Base-by-base conservation (phyloP, 2,888 invertebrate species). In the Dichetophora obliterata region DNA sequence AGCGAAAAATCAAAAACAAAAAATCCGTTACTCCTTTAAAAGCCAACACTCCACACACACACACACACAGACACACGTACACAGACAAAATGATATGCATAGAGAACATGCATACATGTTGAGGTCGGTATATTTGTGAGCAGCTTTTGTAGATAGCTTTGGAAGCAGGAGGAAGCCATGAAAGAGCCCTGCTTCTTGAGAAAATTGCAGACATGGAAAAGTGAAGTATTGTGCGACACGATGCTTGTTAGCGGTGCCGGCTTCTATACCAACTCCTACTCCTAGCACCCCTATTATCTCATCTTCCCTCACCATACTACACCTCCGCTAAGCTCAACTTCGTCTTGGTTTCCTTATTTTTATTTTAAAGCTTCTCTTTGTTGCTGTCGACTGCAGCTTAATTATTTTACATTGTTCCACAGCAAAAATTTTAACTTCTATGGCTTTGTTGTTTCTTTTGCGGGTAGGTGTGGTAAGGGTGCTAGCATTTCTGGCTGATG, bases 141-240 rank as follows among this genome's bases (percentile, higher is more conserved):
- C 16, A 43, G 43, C 43, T 43, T 43, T 43, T 43, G 43, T 43
- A 11, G 43, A 14, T 14, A 11, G 14, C 43, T 43, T 14, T 43
- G 43, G 43, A 43, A 43, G 43, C 43, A 43, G 57, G 81, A 85
- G 86, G 85, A 86, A 86, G 87, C 86, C 87, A 85, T 85, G 86
- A 85, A 86, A 87, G 86, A 86, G 86, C 43, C 43, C 84, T 84
- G 85, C 85, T 86, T 84, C 86, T 87, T 85, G 85, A 85, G 84
- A 85, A 87, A 86, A 85, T 84, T 81, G 84, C 84, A 82, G 86
- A 82, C 84, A 75, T 68, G 50, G 71, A 43, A 71, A 71, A 71
- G 71, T 71, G 71, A 57, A 57, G 71, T 24, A 27, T 59, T 34
- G 37, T 31, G 16, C 57, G 37, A 22, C 16, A 54, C 11, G 31